Conservation (phyloP, 2,888 invertebrate genomes). For the Synanthedon vespiformis region DNA sequence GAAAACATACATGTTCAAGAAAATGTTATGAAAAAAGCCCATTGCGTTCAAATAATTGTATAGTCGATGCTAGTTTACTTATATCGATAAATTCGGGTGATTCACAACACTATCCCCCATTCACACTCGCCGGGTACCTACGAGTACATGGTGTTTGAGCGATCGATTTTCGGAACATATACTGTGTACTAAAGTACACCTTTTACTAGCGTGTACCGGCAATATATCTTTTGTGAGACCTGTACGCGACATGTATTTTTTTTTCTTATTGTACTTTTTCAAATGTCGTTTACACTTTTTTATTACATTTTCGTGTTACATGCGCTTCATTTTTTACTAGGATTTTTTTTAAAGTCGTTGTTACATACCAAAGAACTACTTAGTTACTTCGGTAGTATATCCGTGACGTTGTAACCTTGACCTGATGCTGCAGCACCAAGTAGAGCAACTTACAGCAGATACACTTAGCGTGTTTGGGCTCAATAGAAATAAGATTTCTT, state of each 20-base stretch:
- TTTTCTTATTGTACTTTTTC: background rate
- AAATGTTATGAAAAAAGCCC: too few relatives aligned
- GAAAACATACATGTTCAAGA: too few relatives aligned
- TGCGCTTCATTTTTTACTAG: background rate
- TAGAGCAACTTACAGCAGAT: too few relatives aligned
- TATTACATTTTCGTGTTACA: background rate
- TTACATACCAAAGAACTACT: too few relatives aligned
- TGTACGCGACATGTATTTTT: background rate
- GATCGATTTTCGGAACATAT: constrained; percentile 37
- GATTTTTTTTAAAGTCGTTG: background rate
- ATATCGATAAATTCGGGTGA: constrained; percentile 5
- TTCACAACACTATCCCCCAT: constrained; percentile 20
- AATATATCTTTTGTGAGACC: background rate
- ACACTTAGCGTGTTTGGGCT: too few relatives aligned
- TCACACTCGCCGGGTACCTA: constrained; percentile 19
- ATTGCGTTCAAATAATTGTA: too few relatives aligned
- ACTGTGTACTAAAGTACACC: background rate
- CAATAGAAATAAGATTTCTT: too few relatives aligned
- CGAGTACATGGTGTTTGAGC: constrained; percentile 33
- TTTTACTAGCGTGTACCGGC: background rate
- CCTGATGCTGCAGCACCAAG: too few relatives aligned
- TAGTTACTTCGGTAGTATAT: too few relatives aligned
- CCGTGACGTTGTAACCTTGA: too few relatives aligned
- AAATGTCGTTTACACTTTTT: background rate
- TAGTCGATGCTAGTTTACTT: background rate